Evolutionary conservation across 1,140 invertebrate species (phyloP).

Genomic region (Eufriesea mexicana): DNA sequence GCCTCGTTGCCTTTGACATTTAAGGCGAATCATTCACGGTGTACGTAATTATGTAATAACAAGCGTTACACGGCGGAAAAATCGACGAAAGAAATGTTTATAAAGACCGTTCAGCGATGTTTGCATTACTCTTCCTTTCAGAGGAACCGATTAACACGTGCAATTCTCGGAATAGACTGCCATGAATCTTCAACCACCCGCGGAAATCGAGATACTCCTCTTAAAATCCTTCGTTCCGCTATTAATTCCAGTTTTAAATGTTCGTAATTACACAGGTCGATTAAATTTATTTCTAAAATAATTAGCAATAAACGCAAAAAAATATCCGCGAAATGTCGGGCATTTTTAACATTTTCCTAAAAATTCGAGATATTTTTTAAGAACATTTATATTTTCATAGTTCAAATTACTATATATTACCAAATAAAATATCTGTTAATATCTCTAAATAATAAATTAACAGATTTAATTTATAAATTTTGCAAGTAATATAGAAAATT

Average conservation of each 20-base stretch:
- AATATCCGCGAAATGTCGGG: too few species aligned
- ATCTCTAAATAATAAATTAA: too few species aligned
- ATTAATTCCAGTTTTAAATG: not conserved
- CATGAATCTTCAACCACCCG: not conserved
- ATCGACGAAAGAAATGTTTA: not conserved
- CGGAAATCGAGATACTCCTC: not conserved
- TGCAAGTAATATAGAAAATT: too few species aligned
- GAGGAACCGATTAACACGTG: not conserved
- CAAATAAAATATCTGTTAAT: too few species aligned
- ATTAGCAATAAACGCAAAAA: too few species aligned
- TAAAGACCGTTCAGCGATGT: not conserved
- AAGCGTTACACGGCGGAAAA: not conserved
- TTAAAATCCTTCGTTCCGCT: not conserved
- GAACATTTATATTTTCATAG: too few species aligned
- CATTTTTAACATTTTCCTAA: too few species aligned
- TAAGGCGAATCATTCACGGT: constrained; percentile 39
- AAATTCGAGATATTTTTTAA: too few species aligned
- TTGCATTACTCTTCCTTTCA: not conserved
- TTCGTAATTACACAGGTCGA: too few species aligned
- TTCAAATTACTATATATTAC: too few species aligned
- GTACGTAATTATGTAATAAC: constrained; percentile 6
- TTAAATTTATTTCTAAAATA: too few species aligned
- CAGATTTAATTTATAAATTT: too few species aligned
- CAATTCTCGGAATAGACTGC: not conserved
- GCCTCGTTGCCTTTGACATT: constrained; percentile 29